These are phyloP conservation scores for Eilema sororculum DNA, from an alignment of 2,888 invertebrate genomes.

Conservation along the genomic window DNA sequence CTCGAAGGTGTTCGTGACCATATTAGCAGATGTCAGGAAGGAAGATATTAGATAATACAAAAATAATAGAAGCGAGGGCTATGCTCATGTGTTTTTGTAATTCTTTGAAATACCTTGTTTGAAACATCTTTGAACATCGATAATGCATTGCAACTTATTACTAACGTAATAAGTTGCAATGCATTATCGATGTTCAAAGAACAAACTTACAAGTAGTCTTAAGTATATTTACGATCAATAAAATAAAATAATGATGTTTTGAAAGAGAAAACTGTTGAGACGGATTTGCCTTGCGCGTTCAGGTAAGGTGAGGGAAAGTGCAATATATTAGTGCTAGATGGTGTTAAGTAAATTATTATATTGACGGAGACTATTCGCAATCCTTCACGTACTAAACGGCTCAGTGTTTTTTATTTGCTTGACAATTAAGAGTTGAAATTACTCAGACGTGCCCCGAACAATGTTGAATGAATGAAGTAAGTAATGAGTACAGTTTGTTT, in stretches of 20 bases:
- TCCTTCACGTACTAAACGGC: not conserved
- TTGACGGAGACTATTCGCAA: not conserved
- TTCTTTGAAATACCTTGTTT: no score
- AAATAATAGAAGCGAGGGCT: no score
- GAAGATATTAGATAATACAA: no score
- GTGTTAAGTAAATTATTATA: slow-evolving; percentile 37
- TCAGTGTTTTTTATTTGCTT: not conserved
- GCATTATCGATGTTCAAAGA: no score
- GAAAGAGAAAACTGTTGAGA: slow-evolving; percentile 35
- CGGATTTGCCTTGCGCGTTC: slow-evolving; percentile 23
- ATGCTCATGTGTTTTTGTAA: no score
- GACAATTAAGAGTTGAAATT: not conserved
- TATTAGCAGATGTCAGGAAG: no score
- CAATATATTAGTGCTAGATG: slow-evolving; percentile 20
- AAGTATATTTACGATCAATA: slow-evolving; percentile 6
- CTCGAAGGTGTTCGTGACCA: no score
- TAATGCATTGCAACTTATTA: no score
- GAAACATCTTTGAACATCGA: no score
- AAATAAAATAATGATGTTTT: slow-evolving; percentile 13
- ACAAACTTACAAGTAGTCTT: not conserved
- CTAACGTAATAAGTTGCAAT: no score
- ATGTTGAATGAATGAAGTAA: no score
- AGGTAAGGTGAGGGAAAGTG: slow-evolving; percentile 33
- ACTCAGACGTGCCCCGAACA: not conserved
- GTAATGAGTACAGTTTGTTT: no score